Percentiles rank a stretch among this genome's conserved stretches.
Conservation (phyloP, 2,888 invertebrate genomes). For the Melieria picta region DNA sequence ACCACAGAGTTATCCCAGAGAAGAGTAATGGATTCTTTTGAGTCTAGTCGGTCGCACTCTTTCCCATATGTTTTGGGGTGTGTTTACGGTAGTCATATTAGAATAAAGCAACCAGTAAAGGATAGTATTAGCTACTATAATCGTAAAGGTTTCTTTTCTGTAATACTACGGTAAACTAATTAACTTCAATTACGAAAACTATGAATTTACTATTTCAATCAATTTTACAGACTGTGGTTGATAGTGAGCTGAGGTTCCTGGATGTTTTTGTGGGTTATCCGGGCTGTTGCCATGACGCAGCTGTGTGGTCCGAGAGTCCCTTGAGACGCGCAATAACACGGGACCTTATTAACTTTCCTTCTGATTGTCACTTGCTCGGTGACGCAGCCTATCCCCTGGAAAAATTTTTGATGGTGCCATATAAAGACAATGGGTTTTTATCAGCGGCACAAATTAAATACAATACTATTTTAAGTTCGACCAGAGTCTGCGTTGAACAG, state of each 20-base stretch:
- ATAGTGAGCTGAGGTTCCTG: constrained; percentile 31
- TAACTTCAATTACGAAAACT: not conserved
- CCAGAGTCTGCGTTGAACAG: constrained; percentile 31
- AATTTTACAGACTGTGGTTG: constrained; percentile 27
- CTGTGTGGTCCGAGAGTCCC: constrained; percentile 31
- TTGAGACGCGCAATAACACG: constrained; percentile 26
- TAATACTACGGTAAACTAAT: not conserved
- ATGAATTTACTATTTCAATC: not conserved
- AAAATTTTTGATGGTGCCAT: constrained; percentile 35
- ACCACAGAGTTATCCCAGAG: not conserved
- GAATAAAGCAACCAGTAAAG: not conserved
- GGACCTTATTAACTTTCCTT: constrained; percentile 24
- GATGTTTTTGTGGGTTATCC: constrained; percentile 34
- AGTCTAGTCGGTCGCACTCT: not conserved
- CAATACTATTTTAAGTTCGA: constrained; percentile 34
- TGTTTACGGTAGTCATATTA: not conserved
- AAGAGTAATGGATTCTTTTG: not conserved
- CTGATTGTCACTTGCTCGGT: constrained; percentile 33
- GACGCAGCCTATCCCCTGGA: constrained; percentile 39
- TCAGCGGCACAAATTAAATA: constrained; percentile 30
- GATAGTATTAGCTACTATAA: constrained; percentile 12
- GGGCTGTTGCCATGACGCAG: constrained; percentile 30
- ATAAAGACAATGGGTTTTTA: constrained; percentile 37
- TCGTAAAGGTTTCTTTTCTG: not conserved
- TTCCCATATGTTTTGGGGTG: not conserved